Base-by-base conservation (phyloP, 1,140 invertebrate species). In the Ectropis grisescens region DNA sequence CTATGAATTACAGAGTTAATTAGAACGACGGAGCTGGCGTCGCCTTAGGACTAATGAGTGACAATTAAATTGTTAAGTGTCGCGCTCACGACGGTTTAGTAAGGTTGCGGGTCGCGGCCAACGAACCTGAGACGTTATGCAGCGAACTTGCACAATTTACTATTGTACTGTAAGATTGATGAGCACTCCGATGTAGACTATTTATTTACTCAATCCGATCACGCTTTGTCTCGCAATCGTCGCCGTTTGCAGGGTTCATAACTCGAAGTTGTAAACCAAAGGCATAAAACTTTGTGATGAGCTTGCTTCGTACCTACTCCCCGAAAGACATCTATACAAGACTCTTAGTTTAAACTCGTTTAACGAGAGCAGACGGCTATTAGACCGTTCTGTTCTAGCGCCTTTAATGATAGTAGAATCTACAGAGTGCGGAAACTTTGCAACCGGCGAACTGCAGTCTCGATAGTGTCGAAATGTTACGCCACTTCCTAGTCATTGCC, bases 21-120 rank as follows among this genome's bases (percentile, higher is more conserved):
- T 70, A 61, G 67, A 59, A 65, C 48, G 37, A 55, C 54, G 51
- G 51, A 52, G 41, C 47, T 53, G 41, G 55, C 58, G 48, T 54
- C 58, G 64, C 58, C 58, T 64, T 36, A 61, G 54, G 55, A 59
- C 58, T 69, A 71, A 75, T 72, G 70, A 69, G 61, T 55, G 58
- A 66, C 68, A 74, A 75, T 75, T 69, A 68, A 62, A 79, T 71
- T 62, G 60, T 76, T 58, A 64, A 74, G 58, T 70, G 64, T 69
- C 58, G 54, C 50, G 58, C 47, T 64, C 51, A 58, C 56, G 46
- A 65, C 62, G 64, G 62, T 68, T 67, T 66, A 60, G 56, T 66
- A 52, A 69, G 58, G 60, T 67, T 65, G 53, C 53, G 58, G 61
- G 57, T 61, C 50, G 54, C 58, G 68, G 61, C 41, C 70, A 50